Base-by-base conservation (phyloP, 2,797 vertebrate species). In the Bucorvus abyssinicus region DNA sequence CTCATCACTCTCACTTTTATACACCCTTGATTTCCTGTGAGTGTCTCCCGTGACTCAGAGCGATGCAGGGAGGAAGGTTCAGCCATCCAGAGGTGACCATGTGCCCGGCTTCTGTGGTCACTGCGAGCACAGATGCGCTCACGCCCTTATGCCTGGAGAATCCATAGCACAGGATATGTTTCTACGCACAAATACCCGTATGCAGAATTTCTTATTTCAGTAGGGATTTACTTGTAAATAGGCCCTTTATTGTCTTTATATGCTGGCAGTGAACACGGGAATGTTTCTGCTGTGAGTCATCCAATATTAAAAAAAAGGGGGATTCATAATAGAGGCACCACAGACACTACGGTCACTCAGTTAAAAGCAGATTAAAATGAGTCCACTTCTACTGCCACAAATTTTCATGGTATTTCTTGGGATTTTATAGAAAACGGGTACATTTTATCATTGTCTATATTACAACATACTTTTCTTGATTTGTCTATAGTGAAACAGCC, bases 211-310 rank as follows among this genome's bases (percentile, higher is more conserved):
- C 67, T 80, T 24, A 65, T 91, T 90, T 87, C 84, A 81, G 24
- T 40, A n/a, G 68, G n/a, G 78, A 67, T 73, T 84, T 45, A 32
- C 55, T 89, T 73, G 79, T 86, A 49, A 81, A 94, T 52, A 90
- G 85, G 55, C 38, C 8, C 2, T 10, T 52, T 73, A 73, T 81
- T 95, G 79, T 93, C 53, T 93, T 89, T 60, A 95, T 81, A 78
- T 14, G 32, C 36, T 88, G 84, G 61, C 69, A 76, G 16, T 17
- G 67, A 81, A 67, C 22, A 49, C n/a, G 69, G 65, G 61, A 86
- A 76, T 76, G 57, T 82, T 85, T 95, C 61, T 88, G 61, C 67
- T 86, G 17, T 93, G 93, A 95, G 85, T 94, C 85, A 94, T 56
- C 55, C 59, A 71, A 73, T 84, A 84, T 75, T 65, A 2, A 27